A percentile compares a stretch with the other conserved stretches of the same genome.
These are phyloP conservation scores for Hippocampus comes DNA, from an alignment of 2,113 vertebrate species.

Conservation along the genomic window DNA sequence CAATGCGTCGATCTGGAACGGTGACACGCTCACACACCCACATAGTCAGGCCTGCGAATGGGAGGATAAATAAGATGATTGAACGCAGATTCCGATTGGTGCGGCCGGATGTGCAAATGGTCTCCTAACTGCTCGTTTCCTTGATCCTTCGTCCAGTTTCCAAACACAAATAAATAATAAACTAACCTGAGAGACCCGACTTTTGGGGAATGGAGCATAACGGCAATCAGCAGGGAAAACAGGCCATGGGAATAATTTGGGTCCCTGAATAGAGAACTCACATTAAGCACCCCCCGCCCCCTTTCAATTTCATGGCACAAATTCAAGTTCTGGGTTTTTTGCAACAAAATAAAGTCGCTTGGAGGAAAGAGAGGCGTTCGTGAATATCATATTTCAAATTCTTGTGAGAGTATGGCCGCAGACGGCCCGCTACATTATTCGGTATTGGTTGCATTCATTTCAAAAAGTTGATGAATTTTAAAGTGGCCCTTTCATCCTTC, in stretches of 20 bases:
- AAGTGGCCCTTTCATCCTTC: no score
- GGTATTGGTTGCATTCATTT: neutral
- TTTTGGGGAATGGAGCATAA: slow-evolving; percentile 49
- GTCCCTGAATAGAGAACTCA: slow-evolving; percentile 26
- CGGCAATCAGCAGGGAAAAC: slow-evolving; percentile 58
- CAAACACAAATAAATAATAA: slow-evolving; percentile 61
- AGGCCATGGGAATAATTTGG: slow-evolving; percentile 50
- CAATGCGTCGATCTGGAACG: slow-evolving; percentile 66
- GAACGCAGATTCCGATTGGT: slow-evolving; percentile 55
- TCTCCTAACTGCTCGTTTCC: slow-evolving; percentile 37
- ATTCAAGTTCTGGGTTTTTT: neutral
- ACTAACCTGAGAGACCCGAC: slow-evolving; percentile 61
- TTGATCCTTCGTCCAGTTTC: slow-evolving; percentile 44
- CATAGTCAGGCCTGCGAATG: slow-evolving; percentile 35
- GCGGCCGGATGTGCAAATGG: slow-evolving; percentile 56
- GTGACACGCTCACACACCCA: slow-evolving; percentile 31
- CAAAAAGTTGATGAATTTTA: no score
- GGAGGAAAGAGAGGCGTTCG: no score
- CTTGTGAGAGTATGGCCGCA: neutral
- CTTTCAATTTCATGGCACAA: neutral
- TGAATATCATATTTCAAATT: no score
- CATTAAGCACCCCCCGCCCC: neutral
- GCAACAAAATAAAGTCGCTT: neutral
- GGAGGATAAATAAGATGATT: slow-evolving; percentile 58
- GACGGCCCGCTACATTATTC: neutral